phyloP scores from a whole-genome alignment of 2,113 vertebrate genomes.

The Larimichthys polyactis region DNA sequence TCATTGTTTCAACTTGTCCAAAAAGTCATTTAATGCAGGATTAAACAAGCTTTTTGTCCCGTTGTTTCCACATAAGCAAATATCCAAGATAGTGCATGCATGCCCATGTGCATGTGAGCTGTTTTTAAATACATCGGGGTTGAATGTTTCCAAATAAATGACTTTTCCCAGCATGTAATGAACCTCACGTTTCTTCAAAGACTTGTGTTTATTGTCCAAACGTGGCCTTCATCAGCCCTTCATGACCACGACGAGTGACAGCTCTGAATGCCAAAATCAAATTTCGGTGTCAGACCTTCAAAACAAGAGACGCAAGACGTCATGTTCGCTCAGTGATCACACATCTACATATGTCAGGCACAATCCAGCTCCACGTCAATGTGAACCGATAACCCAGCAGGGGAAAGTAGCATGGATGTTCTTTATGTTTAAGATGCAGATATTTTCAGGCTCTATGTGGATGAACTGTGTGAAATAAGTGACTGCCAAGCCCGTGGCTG shows the following conservation, averaged over 20 bases:
- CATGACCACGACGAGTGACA: background rate
- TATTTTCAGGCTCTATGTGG: background rate
- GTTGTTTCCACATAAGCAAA: background rate
- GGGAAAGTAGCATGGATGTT: background rate
- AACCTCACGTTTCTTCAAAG: constrained; percentile 25
- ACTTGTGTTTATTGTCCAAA: constrained; percentile 7
- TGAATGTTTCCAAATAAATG: background rate
- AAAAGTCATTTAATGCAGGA: too few relatives aligned
- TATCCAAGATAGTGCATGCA: background rate
- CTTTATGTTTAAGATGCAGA: background rate
- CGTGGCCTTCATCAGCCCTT: constrained; percentile 19
- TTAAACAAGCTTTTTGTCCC: too few relatives aligned
- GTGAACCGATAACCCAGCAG: constrained; percentile 5
- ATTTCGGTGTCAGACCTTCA: constrained; percentile 1
- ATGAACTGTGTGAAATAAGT: background rate
- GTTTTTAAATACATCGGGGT: background rate
- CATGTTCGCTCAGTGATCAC: background rate
- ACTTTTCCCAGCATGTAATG: background rate
- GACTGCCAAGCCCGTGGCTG: background rate
- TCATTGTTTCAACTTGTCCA: too few relatives aligned
- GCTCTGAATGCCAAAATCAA: background rate
- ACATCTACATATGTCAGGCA: background rate
- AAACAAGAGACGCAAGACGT: background rate
- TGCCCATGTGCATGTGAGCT: background rate
- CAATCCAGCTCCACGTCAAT: background rate